phyloP scores from a whole-genome alignment of 2,797 vertebrate species.

The Acanthornis magna region DNA sequence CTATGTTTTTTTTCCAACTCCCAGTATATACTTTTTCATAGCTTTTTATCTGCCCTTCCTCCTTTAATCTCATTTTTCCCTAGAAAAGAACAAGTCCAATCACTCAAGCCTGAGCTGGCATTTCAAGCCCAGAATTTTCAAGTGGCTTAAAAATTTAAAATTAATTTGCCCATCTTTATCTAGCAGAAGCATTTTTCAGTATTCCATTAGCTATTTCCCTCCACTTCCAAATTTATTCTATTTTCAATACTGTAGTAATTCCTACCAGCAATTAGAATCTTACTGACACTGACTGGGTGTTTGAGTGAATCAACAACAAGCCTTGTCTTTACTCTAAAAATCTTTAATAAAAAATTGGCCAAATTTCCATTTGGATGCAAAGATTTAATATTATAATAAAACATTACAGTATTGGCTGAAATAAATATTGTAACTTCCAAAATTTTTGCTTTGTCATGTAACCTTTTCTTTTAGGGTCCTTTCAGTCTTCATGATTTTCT shows the following conservation, averaged over 20 bases:
- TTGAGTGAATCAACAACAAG: background rate
- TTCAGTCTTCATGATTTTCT: background rate
- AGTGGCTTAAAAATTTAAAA: background rate
- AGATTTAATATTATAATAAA: background rate
- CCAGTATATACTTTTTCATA: background rate
- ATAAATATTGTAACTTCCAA: background rate
- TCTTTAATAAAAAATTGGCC: background rate
- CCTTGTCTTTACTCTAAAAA: background rate
- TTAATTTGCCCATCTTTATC: background rate
- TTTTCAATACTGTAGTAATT: background rate
- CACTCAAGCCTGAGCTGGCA: background rate
- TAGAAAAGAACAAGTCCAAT: background rate
- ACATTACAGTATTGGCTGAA: background rate
- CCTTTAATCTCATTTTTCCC: background rate
- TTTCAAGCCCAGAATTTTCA: conserved; percentile 3
- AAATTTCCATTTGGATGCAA: background rate
- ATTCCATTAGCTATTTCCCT: background rate
- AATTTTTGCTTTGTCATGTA: background rate
- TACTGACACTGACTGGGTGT: background rate
- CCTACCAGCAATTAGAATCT: background rate
- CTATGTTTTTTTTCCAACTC: background rate
- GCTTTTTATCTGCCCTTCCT: background rate
- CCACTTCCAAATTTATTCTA: background rate
- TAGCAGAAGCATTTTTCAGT: background rate
- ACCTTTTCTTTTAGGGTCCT: background rate